Percentiles rank a stretch among this genome's conserved stretches.
Conservation (phyloP, 1,140 invertebrate species). For the Wasmannia auropunctata region DNA sequence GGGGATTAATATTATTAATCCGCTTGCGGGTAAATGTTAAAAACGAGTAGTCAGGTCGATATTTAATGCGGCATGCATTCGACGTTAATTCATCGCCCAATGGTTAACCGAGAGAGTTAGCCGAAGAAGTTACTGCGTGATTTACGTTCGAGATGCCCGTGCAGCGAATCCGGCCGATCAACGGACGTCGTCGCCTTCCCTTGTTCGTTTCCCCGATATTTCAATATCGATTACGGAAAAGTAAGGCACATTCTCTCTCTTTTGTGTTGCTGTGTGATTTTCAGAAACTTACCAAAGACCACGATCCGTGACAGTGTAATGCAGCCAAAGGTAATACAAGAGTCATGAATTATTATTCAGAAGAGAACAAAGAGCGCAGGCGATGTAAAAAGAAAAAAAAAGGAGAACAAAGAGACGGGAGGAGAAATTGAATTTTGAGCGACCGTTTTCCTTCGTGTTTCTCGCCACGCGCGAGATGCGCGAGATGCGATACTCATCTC, state of each 20-base stretch:
- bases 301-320: slow-evolving; percentile 75
- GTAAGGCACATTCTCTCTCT: background rate
- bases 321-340: slow-evolving; percentile 75
- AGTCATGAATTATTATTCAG: slow-evolving; percentile 72
- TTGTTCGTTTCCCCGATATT: background rate
- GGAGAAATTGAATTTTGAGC: background rate
- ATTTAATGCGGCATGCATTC: slow-evolving; percentile 79
- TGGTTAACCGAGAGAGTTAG: slow-evolving; percentile 59
- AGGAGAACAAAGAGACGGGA: background rate
- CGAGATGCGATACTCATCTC: background rate
- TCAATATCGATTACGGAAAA: slow-evolving; percentile 12
- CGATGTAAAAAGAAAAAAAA: slow-evolving; percentile 3
- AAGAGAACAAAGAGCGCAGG: slow-evolving; percentile 47
- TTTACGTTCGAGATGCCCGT: slow-evolving; percentile 21
- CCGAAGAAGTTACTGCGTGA: background rate
- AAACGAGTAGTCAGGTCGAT: slow-evolving; percentile 26
- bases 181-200: background rate
- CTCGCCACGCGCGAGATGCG: background rate
- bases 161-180: slow-evolving; percentile 5
- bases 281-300: slow-evolving; percentile 77
- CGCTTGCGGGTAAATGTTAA: background rate
- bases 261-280: slow-evolving; percentile 19
- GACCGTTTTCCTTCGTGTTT: background rate
- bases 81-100: slow-evolving; percentile 75
- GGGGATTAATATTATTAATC: slow-evolving; percentile 51